A percentile compares a stretch with the other conserved stretches of the same genome.
Conservation (phyloP, 1,140 invertebrate genomes). For the Atta cephalotes region DNA sequence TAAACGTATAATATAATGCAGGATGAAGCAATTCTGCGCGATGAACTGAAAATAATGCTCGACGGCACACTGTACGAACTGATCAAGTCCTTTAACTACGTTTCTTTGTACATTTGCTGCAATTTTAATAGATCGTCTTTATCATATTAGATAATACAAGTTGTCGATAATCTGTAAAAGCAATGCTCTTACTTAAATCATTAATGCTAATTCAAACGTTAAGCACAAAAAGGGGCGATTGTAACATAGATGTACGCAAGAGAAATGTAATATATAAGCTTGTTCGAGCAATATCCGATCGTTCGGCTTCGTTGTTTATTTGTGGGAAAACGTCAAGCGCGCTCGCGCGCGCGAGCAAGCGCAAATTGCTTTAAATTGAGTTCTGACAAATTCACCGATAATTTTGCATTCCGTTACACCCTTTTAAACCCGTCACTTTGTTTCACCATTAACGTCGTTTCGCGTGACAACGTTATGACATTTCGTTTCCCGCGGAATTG, state of each 20-base stretch:
- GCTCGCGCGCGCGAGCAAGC: not conserved
- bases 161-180: not conserved
- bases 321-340: slow-evolving; percentile 4
- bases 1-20: slow-evolving; percentile 34
- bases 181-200: not conserved
- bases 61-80: not conserved
- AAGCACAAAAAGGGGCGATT: not conserved
- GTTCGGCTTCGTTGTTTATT: slow-evolving; percentile 48
- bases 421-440: slow-evolving; percentile 70
- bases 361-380: slow-evolving; percentile 63
- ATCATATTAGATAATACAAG: not conserved
- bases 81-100: not conserved
- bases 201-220: not conserved
- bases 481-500: slow-evolving; percentile 71
- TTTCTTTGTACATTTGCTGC: not conserved
- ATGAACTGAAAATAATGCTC: slow-evolving; percentile 37
- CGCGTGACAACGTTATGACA: slow-evolving; percentile 61
- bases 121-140: not conserved
- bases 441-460: slow-evolving; percentile 67
- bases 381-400: slow-evolving; percentile 61
- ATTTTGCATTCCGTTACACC: slow-evolving; percentile 66
- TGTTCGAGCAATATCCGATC: slow-evolving; percentile 14
- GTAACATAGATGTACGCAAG: not conserved
- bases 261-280: slow-evolving; percentile 20
- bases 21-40: slow-evolving; percentile 10